A percentile compares a stretch with the other conserved stretches of the same genome.
phyloP scores from a whole-genome alignment of 2,113 vertebrate species.

The Odontophorus gujanensis region DNA sequence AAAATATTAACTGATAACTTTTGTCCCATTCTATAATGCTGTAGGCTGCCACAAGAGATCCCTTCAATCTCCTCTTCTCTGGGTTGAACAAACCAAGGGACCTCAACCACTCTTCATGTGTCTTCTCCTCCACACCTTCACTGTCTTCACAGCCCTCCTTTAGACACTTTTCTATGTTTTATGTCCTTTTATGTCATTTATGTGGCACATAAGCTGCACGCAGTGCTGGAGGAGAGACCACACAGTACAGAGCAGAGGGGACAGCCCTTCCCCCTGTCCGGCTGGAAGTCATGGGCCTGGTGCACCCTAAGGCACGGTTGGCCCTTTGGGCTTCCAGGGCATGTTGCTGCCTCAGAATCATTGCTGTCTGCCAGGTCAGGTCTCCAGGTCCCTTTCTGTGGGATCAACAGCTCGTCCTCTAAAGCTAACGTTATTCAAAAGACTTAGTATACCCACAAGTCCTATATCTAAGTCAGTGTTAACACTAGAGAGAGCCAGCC shows the following conservation, averaged over 20 bases:
- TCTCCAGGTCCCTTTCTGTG: no score
- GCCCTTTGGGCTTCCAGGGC: no score
- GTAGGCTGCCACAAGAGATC: background rate
- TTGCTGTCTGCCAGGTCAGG: no score
- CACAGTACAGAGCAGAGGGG: no score
- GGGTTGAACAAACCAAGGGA: background rate
- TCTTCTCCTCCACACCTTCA: background rate
- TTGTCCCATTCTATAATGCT: background rate
- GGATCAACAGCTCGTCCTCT: background rate
- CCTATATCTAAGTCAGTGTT: background rate
- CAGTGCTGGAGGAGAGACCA: no score
- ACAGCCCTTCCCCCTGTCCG: no score
- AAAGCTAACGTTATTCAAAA: background rate
- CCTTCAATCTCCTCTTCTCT: background rate
- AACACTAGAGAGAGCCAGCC: no score
- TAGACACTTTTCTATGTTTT: background rate
- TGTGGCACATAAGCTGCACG: no score
- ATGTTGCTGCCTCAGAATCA: no score
- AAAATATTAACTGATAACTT: background rate
- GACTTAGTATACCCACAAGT: background rate
- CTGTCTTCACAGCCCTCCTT: background rate
- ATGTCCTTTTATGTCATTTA: background rate
- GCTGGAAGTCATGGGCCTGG: no score
- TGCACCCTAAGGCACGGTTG: no score
- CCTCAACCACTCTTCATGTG: background rate